Percentiles rank a stretch among this genome's conserved stretches.
phyloP scores from a whole-genome alignment of 2,888 invertebrate genomes.

The Metopia argyrocephala region DNA sequence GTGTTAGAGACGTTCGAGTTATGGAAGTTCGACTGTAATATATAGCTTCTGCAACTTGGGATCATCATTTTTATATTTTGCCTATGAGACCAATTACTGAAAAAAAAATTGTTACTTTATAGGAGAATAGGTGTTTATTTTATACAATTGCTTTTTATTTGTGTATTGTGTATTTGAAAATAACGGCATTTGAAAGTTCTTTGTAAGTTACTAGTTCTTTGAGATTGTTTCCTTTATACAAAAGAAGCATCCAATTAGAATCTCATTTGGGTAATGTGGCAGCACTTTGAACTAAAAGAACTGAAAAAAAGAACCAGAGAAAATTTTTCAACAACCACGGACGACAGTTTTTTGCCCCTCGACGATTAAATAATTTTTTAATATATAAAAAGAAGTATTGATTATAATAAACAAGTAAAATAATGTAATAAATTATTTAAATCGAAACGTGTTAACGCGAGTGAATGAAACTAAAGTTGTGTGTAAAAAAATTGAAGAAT shows the following conservation, averaged over 20 bases:
- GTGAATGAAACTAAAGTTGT: conserved; percentile 29
- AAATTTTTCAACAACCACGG: conserved; percentile 48
- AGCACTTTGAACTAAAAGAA: conserved; percentile 8
- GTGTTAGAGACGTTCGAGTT: too few species aligned
- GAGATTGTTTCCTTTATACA: neutral
- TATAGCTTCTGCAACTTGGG: too few species aligned
- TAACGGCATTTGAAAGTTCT: too few species aligned
- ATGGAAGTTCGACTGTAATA: too few species aligned
- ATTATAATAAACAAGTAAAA: conserved; percentile 47
- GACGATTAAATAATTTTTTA: conserved; percentile 61
- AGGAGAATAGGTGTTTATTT: too few species aligned
- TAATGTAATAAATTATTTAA: conserved; percentile 36
- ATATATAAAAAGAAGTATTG: conserved; percentile 59
- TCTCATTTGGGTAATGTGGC: conserved; percentile 22
- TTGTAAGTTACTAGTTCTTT: neutral
- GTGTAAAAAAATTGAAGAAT: conserved; percentile 8
- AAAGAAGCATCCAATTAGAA: conserved; percentile 36
- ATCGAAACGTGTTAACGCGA: conserved; percentile 15
- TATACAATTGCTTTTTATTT: too few species aligned
- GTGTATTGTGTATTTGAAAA: too few species aligned
- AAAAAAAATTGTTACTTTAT: too few species aligned
- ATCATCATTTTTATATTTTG: too few species aligned
- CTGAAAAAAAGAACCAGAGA: conserved; percentile 44
- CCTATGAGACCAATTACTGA: too few species aligned
- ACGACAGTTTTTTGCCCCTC: conserved; percentile 35